Evolutionary conservation across 2,888 invertebrate genomes (phyloP), one percentile per base, ranked within the genome.

Genomic region (Trachelus stipa): DNA sequence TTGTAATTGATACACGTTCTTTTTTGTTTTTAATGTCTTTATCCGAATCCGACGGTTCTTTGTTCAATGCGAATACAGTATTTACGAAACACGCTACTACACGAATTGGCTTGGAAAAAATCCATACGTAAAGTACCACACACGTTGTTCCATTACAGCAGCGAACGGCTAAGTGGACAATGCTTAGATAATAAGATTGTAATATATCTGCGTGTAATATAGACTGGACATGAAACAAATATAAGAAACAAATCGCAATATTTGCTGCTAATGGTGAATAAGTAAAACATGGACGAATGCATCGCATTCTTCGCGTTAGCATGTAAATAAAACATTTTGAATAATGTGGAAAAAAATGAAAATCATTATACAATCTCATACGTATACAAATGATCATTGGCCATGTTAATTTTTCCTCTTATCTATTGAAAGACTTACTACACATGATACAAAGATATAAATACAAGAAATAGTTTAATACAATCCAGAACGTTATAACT

Each of bases 131-230:
- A 56, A 23, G 56, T 56, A 23, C 9, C 56, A 56, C 56, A 56
- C 23, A 56, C 56, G 56, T 56, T 56, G 56, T 23, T 15, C 56
- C 56, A 56, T 56, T 56, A 56, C 56, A 56, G 56, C 23, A 56
- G 1, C 23, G 56, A 56, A 23, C 2, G 2, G 9, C 56, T 23
- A 56, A 56, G 56, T 56, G 56, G 56, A 56, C 56, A 23, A 23
- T 56, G 56, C 56, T 71, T 71, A 71, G 33, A 34, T 34, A 34
- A 31, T 79, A 76, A 75, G 80, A 79, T 77, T 81, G 80, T 79
- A 75, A 77, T 73, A 79, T 79, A 81, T 79, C 74, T 74, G 71
- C 78, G 76, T 80, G 78, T 78, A 80, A 80, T 74, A 79, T 77
- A 77, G 76, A 79, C 34, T 71, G 71, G 33, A 71, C 71, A 34